Evolutionary conservation across 2,113 vertebrate genomes (phyloP), one percentile per base, ranked within the genome.

Genomic region (Sinocyclocheilus rhinocerous): DNA sequence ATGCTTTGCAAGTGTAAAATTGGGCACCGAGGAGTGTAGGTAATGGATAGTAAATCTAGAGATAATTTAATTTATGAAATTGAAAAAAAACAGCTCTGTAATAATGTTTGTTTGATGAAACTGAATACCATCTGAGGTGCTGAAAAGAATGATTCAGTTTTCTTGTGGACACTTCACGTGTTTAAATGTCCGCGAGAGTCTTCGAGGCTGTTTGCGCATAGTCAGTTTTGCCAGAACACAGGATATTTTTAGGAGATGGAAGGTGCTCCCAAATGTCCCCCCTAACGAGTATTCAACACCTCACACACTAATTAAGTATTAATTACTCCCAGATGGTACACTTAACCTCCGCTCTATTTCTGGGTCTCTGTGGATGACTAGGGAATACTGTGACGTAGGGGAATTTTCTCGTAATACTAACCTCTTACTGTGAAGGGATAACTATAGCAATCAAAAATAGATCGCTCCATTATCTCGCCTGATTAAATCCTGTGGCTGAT

Each of bases 271-370:
- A 81, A 85, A 91, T 89, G 85, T 90, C 89, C 57, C 20, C 85
- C 76, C 76, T 86, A 90, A 91, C 93, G 86, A 89, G 94, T 93
- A 92, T 93, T 95, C 90, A 93, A 91, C 81, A 90, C 87, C 86
- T 90, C 89, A 89, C 89, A 89, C 90, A 91, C 90, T 95, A 92
- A 95, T 94, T 93, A 94, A 93, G 90, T 90, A 95, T 93, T 94
- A 91, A 95, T 92, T 92, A 91, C 89, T 90, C 90, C 92, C 94
- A 94, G 93, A 94, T 94, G 93, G 92, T 89, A 92, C 87, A 90
- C 89, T 89, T 93, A 92, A 93, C 92, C 93, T 91, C 84, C 88
- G 87, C 29, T 75, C 87, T 88, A 87, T 90, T 90, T 87, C 85
- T 87, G 85, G 83, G 63, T 85, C 69, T 83, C 78, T n/a, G 16